phyloP scores from a whole-genome alignment of 2,888 invertebrate species.

The Patella ulyssiponensis region DNA sequence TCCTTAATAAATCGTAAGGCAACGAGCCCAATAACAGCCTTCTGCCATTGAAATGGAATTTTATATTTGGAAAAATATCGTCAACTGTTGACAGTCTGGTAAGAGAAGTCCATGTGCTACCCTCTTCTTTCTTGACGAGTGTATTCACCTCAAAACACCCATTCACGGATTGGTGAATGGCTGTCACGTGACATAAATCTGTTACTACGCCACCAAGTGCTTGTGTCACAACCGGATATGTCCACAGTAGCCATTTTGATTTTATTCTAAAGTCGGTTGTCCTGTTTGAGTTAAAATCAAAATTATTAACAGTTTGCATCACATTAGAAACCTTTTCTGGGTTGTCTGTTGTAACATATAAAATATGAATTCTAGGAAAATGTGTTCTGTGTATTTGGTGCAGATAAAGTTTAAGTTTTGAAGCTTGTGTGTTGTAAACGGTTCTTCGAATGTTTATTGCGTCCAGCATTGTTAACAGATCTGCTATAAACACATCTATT shows the following conservation, averaged over 20 bases:
- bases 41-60: constrained; percentile 15
- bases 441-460: too few relatives aligned
- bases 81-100: background rate
- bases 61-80: constrained; percentile 17
- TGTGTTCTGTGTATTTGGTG: too few relatives aligned
- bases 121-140: background rate
- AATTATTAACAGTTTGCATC: background rate
- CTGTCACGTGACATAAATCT: background rate
- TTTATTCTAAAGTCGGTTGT: constrained; percentile 12
- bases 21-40: background rate
- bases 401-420: too few relatives aligned
- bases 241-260: constrained; percentile 15
- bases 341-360: too few relatives aligned
- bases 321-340: background rate
- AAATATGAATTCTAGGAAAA: too few relatives aligned
- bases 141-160: background rate
- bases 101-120: background rate
- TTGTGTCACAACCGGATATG: background rate
- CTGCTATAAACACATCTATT: too few relatives aligned
- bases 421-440: too few relatives aligned
- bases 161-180: background rate
- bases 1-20: background rate
- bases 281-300: constrained; percentile 10
- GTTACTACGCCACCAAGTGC: background rate
- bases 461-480: too few relatives aligned